Conservation (phyloP, 2,797 vertebrate species). For the Sebastes oblongus region DNA sequence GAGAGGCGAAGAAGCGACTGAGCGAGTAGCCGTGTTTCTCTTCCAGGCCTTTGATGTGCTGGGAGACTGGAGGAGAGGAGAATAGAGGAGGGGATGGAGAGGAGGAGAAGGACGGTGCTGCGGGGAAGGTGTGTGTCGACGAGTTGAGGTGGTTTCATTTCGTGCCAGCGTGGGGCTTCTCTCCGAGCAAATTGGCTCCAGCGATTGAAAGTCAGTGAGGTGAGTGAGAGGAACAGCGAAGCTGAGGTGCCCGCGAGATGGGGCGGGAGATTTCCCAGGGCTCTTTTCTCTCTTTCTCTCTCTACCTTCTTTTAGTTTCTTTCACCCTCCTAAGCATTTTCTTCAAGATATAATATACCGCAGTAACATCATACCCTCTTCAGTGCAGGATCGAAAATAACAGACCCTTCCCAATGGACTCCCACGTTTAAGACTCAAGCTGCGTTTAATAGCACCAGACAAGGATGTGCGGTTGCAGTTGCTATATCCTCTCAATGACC, state of each 20-base stretch:
- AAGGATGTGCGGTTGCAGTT: background rate
- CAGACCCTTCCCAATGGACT: constrained; percentile 20
- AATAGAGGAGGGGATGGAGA: constrained; percentile 30
- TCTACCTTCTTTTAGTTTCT: constrained; percentile 18
- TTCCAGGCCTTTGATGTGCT: constrained; percentile 65
- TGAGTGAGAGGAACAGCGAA: constrained; percentile 61
- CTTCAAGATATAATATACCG: constrained; percentile 24
- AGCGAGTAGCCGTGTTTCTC: constrained; percentile 37
- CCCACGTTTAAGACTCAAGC: constrained; percentile 13
- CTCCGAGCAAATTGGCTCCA: constrained; percentile 73
- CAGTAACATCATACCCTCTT: constrained; percentile 37
- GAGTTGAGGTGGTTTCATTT: constrained; percentile 69
- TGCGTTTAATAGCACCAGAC: constrained; percentile 2
- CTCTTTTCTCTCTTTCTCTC: constrained; percentile 30
- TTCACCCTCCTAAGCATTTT: constrained; percentile 20
- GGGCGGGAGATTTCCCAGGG: constrained; percentile 57
- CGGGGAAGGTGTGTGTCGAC: constrained; percentile 46
- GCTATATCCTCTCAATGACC: background rate
- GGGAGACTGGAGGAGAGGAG: constrained; percentile 32
- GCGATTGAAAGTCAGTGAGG: constrained; percentile 74
- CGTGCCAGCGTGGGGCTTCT: constrained; percentile 58
- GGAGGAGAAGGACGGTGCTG: constrained; percentile 34
- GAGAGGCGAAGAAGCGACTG: constrained; percentile 18
- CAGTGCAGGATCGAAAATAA: constrained; percentile 36
- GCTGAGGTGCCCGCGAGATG: constrained; percentile 43